These are phyloP conservation scores for Lampris megalopsis DNA, from an alignment of 2,113 vertebrate species.

Conservation along the genomic window DNA sequence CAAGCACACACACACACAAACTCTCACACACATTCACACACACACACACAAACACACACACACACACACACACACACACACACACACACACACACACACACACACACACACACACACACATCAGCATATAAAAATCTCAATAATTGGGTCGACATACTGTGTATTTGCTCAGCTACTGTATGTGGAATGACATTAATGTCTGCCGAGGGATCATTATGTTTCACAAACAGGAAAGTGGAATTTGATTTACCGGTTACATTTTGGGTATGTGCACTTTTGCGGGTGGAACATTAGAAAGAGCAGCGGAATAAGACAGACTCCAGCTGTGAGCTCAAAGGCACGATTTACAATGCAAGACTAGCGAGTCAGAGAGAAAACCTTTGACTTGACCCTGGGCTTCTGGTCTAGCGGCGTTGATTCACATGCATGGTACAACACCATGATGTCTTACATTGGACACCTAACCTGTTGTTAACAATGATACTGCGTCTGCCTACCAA, in stretches of 20 bases:
- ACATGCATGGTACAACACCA: too few species aligned
- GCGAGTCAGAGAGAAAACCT: too few species aligned
- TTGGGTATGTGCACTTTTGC: too few species aligned
- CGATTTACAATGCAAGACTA: too few species aligned
- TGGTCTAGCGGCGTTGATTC: too few species aligned
- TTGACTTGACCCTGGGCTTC: too few species aligned
- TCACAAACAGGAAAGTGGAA: too few species aligned
- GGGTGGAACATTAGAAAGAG: neutral
- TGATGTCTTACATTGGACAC: too few species aligned
- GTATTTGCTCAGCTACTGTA: neutral
- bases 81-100: neutral
- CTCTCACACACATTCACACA: neutral
- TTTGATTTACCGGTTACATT: neutral
- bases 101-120: neutral
- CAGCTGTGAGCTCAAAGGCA: too few species aligned
- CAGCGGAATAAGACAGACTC: too few species aligned
- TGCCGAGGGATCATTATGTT: neutral
- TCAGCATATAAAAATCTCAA: neutral
- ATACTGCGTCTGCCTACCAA: too few species aligned
- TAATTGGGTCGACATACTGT: constrained; percentile 10
- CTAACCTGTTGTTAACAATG: too few species aligned
- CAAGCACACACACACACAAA: neutral
- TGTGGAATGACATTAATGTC: neutral
- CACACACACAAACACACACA: neutral
- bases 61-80: neutral